Percentiles rank a stretch among this genome's conserved stretches.
These are phyloP conservation scores for Drosophila sordidula DNA, from an alignment of 2,888 invertebrate species.

Conservation along the genomic window DNA sequence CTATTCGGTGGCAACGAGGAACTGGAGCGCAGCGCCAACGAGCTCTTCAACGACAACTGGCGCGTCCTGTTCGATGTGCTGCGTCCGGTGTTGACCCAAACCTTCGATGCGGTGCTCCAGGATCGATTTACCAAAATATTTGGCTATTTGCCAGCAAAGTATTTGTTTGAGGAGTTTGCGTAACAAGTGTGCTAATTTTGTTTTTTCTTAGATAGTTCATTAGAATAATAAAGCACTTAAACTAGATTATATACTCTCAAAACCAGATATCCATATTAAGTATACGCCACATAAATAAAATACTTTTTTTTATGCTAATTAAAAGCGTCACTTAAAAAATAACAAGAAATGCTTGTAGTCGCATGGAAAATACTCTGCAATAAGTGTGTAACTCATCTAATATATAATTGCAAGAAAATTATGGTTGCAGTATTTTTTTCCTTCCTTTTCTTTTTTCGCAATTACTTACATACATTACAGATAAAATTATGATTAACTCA, in stretches of 20 bases:
- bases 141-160: conserved; percentile 88
- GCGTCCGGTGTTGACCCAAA: conserved; percentile 88
- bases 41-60: conserved; percentile 90
- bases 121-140: conserved; percentile 88
- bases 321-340: background rate
- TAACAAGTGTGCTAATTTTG: conserved; percentile 10
- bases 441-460: too few relatives aligned
- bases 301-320: conserved; percentile 10
- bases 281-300: conserved; percentile 12
- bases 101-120: conserved; percentile 88
- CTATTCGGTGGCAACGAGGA: conserved; percentile 85
- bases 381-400: background rate
- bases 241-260: background rate
- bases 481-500: too few relatives aligned
- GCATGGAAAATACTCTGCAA: background rate
- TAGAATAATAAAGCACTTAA: conserved; percentile 9
- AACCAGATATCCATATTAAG: conserved; percentile 15
- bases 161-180: conserved; percentile 87
- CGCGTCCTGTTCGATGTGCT: conserved; percentile 88
- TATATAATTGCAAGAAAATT: background rate
- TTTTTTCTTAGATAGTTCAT: background rate
- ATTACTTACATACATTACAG: too few relatives aligned
- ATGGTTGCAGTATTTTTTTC: background rate
- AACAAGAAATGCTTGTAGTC: background rate
- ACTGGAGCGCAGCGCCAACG: conserved; percentile 89